Conservation (phyloP, 2,888 invertebrate species). For the Lymantria monacha region DNA sequence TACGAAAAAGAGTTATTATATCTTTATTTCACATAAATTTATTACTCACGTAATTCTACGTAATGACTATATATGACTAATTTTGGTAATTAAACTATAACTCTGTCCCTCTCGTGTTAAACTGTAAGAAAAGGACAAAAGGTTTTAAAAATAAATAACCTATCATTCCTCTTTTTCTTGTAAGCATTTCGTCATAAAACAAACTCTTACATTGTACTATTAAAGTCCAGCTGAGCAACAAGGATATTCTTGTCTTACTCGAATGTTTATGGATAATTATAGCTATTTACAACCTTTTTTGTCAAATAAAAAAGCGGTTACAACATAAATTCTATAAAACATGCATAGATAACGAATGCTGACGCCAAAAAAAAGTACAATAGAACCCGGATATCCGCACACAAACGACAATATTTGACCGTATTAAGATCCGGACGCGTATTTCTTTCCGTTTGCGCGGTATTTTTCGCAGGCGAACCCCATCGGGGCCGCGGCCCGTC, state of each 20-base stretch:
- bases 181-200: background rate
- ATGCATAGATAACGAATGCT: conserved; percentile 30
- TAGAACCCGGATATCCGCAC: conserved; percentile 36
- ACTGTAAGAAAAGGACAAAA: background rate
- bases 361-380: conserved; percentile 32
- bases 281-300: conserved; percentile 14
- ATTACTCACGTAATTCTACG: background rate
- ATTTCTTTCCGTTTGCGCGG: conserved; percentile 43
- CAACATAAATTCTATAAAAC: conserved; percentile 22
- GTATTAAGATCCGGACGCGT: conserved; percentile 36
- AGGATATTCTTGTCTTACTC: background rate
- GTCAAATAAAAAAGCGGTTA: conserved; percentile 22
- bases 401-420: conserved; percentile 46
- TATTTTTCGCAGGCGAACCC: conserved; percentile 60
- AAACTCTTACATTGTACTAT: background rate
- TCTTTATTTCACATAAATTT: background rate
- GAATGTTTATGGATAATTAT: conserved; percentile 16
- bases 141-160: background rate
- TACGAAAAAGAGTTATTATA: background rate
- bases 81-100: background rate
- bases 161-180: background rate
- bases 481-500: conserved; percentile 38
- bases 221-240: background rate
- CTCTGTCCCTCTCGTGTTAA: background rate
- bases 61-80: background rate